phyloP scores from a whole-genome alignment of 2,888 invertebrate species.

The Philonicus albiceps region DNA sequence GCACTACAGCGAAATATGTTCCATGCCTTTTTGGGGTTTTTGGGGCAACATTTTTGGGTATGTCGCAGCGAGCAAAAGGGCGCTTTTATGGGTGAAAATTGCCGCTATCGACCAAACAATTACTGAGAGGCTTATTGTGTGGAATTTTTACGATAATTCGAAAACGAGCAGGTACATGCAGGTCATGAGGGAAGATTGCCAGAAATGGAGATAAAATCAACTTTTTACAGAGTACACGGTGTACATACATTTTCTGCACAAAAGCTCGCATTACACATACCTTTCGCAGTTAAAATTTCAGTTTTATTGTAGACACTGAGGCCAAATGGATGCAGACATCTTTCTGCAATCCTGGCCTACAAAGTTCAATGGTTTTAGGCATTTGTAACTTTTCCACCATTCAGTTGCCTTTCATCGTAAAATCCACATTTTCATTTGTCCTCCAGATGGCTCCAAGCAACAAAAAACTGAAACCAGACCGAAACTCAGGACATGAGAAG shows the following conservation, averaged over 20 bases:
- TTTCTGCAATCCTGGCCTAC: not conserved
- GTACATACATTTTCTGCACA: not conserved
- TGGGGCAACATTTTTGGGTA: not conserved
- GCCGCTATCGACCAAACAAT: not conserved
- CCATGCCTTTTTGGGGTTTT: not conserved
- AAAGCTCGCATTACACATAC: not conserved
- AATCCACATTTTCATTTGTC: not conserved
- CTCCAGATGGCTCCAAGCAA: not conserved
- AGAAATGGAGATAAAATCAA: not conserved
- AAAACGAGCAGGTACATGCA: not conserved
- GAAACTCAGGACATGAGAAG: not conserved
- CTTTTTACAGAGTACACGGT: not conserved
- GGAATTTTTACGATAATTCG: not conserved
- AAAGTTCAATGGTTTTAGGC: not conserved
- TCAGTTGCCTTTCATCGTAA: not conserved
- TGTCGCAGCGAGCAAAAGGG: not conserved
- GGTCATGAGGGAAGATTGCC: not conserved
- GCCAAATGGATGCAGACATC: not conserved
- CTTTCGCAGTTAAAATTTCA: not conserved
- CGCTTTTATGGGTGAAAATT: not conserved
- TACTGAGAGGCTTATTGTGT: not conserved
- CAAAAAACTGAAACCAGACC: not conserved
- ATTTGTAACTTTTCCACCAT: not conserved
- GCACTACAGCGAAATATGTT: not conserved
- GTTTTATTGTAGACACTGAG: not conserved